phyloP scores from a whole-genome alignment of 2,888 invertebrate genomes.

The Hymenopus coronatus region DNA sequence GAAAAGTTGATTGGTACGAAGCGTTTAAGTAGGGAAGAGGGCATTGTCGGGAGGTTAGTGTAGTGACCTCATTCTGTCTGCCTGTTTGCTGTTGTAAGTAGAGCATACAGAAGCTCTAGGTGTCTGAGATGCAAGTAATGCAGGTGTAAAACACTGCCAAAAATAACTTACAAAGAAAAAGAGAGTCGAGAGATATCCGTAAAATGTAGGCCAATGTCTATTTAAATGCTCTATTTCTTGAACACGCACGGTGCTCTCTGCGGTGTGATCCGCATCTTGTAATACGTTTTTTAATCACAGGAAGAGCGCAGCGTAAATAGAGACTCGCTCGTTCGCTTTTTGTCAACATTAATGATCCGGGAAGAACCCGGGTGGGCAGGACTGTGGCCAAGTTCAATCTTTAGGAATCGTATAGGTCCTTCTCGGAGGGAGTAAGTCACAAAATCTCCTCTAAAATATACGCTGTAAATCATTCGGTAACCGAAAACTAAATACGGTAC shows the following conservation, averaged over 20 bases:
- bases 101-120: slow-evolving; percentile 2
- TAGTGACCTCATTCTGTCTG: slow-evolving; percentile 2
- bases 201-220: neutral
- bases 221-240: neutral
- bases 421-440: too few relatives aligned
- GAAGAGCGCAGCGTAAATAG: neutral
- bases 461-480: too few relatives aligned
- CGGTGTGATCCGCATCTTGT: neutral
- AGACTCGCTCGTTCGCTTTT: neutral
- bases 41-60: neutral
- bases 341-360: neutral
- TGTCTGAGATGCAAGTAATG: slow-evolving; percentile 1
- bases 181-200: neutral
- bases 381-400: neutral
- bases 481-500: too few relatives aligned
- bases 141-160: neutral
- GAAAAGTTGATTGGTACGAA: neutral
- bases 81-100: neutral
- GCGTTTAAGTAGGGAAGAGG: neutral
- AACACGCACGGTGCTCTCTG: neutral
- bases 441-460: too few relatives aligned
- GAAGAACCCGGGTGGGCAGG: neutral
- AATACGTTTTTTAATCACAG: neutral
- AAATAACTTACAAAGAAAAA: neutral
- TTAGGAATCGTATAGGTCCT: neutral